phyloP scores from a whole-genome alignment of 2,888 invertebrate species.

The Cryptus viduatorius region DNA sequence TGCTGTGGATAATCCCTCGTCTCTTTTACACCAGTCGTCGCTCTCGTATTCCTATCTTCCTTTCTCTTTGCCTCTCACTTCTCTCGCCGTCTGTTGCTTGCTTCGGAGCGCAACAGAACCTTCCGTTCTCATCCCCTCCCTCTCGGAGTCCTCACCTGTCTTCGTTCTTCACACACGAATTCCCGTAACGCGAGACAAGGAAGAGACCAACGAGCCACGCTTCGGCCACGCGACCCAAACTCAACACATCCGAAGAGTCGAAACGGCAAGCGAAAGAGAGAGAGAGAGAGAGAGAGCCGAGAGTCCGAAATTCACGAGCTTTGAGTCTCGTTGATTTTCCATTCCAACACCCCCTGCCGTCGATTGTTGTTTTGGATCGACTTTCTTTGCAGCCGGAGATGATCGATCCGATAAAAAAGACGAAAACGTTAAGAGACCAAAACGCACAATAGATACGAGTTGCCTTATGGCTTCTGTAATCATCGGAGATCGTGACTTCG shows the following conservation, averaged over 20 bases:
- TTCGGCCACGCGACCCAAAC: constrained; percentile 81
- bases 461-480: constrained; percentile 30
- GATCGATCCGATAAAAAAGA: constrained; percentile 17
- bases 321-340: constrained; percentile 50
- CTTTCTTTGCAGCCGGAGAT: constrained; percentile 13
- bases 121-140: constrained; percentile 56
- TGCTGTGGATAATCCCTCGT: constrained; percentile 52
- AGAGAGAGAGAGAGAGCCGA: constrained; percentile 62
- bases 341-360: constrained; percentile 21
- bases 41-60: constrained; percentile 42
- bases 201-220: constrained; percentile 76
- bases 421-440: neutral
- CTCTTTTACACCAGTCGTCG: constrained; percentile 47
- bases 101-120: constrained; percentile 47
- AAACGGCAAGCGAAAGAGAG: constrained; percentile 67
- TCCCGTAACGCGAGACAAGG: constrained; percentile 67
- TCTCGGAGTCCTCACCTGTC: constrained; percentile 67
- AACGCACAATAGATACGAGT: constrained; percentile 8
- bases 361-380: constrained; percentile 24
- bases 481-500: constrained; percentile 35
- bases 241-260: constrained; percentile 60
- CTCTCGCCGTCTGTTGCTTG: constrained; percentile 30
- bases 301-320: neutral
- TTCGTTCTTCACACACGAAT: constrained; percentile 63
- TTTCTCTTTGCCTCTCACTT: constrained; percentile 53